Conservation (phyloP, 2,797 vertebrate genomes). For the Melanotaenia parkinsoni region DNA sequence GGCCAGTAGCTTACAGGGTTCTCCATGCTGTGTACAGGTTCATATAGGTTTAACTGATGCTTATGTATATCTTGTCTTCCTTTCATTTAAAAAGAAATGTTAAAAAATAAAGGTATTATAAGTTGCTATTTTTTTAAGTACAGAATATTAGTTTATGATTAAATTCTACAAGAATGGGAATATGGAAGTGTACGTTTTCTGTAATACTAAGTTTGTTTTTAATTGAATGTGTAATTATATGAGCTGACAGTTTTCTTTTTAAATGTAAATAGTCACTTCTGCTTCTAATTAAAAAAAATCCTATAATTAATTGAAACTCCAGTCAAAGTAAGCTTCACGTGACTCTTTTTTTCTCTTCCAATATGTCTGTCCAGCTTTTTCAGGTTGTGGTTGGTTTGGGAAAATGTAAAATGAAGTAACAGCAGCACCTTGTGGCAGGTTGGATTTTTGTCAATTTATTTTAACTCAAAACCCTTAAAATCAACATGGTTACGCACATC, state of each 20-base stretch:
- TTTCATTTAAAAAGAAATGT: slow-evolving; percentile 87
- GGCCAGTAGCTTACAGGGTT: slow-evolving; percentile 84
- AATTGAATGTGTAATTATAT: slow-evolving; percentile 78
- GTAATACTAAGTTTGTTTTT: slow-evolving; percentile 77
- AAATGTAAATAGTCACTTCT: slow-evolving; percentile 80
- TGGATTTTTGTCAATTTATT: background rate
- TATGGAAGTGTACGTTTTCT: slow-evolving; percentile 69
- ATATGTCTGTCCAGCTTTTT: background rate
- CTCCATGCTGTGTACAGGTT: slow-evolving; percentile 86
- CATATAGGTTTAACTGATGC: slow-evolving; percentile 85
- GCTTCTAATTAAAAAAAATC: slow-evolving; percentile 84
- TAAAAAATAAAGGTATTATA: slow-evolving; percentile 96
- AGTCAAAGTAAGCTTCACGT: slow-evolving; percentile 16
- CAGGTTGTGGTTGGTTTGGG: background rate
- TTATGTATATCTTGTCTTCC: slow-evolving; percentile 92
- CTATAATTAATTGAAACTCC: slow-evolving; percentile 64
- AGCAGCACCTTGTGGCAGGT: slow-evolving; percentile 52
- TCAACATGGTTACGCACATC: background rate
- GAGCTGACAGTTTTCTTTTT: slow-evolving; percentile 78
- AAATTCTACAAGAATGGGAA: slow-evolving; percentile 78
- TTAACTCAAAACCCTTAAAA: background rate
- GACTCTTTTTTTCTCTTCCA: background rate
- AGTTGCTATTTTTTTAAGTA: slow-evolving; percentile 88
- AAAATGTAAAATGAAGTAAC: background rate
- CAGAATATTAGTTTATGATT: slow-evolving; percentile 81